phyloP scores from a whole-genome alignment of 2,113 vertebrate species.

The Nyctibius bracteatus region DNA sequence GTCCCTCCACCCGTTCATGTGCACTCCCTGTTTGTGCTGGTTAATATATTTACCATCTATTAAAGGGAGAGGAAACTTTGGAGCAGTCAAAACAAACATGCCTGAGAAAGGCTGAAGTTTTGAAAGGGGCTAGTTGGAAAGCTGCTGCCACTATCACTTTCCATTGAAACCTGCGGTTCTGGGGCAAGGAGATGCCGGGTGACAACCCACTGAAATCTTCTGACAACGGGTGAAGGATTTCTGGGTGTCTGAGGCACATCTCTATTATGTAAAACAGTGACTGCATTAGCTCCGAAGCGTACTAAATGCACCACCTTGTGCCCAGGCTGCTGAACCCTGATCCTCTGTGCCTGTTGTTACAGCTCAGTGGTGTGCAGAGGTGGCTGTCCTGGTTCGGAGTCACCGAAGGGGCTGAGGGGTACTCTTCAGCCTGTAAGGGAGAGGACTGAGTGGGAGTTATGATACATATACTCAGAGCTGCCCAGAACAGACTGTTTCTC shows the following conservation, averaged over 20 bases:
- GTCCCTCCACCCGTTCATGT: slow-evolving; percentile 6
- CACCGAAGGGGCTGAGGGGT: no score
- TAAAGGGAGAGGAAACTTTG: slow-evolving; percentile 52
- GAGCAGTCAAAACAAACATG: slow-evolving; percentile 56
- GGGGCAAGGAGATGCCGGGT: background rate
- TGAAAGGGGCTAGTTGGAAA: background rate
- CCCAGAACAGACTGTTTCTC: background rate
- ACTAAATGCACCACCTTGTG: background rate
- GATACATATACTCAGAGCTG: background rate
- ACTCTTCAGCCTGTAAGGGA: background rate
- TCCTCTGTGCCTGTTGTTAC: background rate
- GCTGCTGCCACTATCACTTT: background rate
- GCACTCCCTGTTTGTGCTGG: slow-evolving; percentile 39
- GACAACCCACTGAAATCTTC: background rate
- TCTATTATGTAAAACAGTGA: background rate
- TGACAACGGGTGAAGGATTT: background rate
- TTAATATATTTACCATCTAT: slow-evolving; percentile 41
- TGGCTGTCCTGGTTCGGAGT: background rate
- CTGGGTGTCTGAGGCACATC: background rate
- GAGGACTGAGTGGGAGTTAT: fast-evolving
- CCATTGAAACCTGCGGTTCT: fast-evolving
- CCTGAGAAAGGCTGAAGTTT: slow-evolving; percentile 4
- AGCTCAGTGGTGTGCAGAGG: background rate
- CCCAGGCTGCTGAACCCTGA: background rate
- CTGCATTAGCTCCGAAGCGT: background rate